Percentiles rank a stretch among this genome's conserved stretches.
Conservation (phyloP, 2,888 invertebrate genomes). For the Galerucella nymphaeae region DNA sequence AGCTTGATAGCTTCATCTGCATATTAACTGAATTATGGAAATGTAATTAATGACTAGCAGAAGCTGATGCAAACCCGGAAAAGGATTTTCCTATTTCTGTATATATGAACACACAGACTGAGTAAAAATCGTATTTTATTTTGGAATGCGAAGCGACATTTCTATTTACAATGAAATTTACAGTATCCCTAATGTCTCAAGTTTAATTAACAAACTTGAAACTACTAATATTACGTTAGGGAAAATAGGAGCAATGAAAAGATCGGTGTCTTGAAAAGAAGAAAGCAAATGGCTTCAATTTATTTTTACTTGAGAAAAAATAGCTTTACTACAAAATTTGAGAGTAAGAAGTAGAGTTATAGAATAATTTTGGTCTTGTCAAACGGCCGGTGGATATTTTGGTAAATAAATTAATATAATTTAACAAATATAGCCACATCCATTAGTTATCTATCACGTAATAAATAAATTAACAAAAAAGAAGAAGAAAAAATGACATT, state of each 20-base stretch:
- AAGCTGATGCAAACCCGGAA: slow-evolving; percentile 33
- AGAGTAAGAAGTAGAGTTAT: too few relatives aligned
- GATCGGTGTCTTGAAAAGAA: not conserved
- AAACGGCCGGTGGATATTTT: too few relatives aligned
- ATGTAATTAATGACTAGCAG: slow-evolving; percentile 62
- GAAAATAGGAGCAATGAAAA: not conserved
- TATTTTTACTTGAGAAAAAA: not conserved
- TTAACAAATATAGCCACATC: too few relatives aligned
- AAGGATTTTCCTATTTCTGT: slow-evolving; percentile 21
- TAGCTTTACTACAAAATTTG: too few relatives aligned
- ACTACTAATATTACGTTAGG: not conserved
- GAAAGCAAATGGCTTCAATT: not conserved
- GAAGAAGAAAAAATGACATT: too few relatives aligned
- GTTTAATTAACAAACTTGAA: slow-evolving; percentile 22
- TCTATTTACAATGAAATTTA: slow-evolving; percentile 20
- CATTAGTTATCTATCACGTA: too few relatives aligned
- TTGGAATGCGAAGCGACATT: slow-evolving; percentile 10
- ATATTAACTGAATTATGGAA: slow-evolving; percentile 67
- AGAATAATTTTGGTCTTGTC: too few relatives aligned
- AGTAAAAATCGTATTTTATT: slow-evolving; percentile 21
- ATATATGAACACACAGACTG: not conserved
- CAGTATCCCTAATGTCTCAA: slow-evolving; percentile 20
- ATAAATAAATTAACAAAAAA: too few relatives aligned
- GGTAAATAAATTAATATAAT: too few relatives aligned
- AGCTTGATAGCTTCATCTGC: slow-evolving; percentile 62